Evolutionary conservation across 2,797 vertebrate species (phyloP), one percentile per base, ranked within the genome.

Genomic region (Poecilia gillii): DNA sequence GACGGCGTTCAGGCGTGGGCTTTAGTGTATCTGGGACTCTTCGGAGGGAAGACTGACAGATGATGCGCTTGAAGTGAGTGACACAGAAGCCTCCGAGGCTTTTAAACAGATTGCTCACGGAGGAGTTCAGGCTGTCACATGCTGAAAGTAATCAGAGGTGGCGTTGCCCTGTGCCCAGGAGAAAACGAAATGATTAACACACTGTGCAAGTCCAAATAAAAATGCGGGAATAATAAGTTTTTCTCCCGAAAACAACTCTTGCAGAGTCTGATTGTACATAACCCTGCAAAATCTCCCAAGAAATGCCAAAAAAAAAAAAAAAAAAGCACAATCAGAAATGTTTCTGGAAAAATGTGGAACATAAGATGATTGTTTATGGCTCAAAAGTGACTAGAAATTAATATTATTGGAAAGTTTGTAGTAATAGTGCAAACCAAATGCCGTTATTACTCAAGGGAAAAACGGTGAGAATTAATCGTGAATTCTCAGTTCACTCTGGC

Each of bases 31-130:
- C 53, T 66, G 80, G 43, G 75, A 75, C 71, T 78, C 41, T 74
- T 76, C 73, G 75, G 80, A 78, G 66, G 55, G 49, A 76, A 78
- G 82, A 83, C 72, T 66, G 87, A 88, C 62, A 75, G 84, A 87
- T 84, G 81, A 87, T 82, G 82, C 45, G 82, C 45, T 81, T 75
- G 72, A 77, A 86, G 59, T 74, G 70, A 85, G 79, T 83, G 85
- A 83, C 76, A 85, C 14, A 55, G 76, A 71, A 88, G 77, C 80
- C 84, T 82, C 74, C 62, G 73, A 64, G 80, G 85, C 81, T 76
- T 82, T 85, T 11, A 75, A 73, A 85, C 85, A 85, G 85, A 84
- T 77, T 80, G 73, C 59, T 81, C 47, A 51, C 20, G n/a, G 81
- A 82, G 55, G 80, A 71, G 53, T 49, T 43, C 39, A 79, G 62